Conservation (phyloP, 2,888 invertebrate genomes). For the Cosmia pyralina region DNA sequence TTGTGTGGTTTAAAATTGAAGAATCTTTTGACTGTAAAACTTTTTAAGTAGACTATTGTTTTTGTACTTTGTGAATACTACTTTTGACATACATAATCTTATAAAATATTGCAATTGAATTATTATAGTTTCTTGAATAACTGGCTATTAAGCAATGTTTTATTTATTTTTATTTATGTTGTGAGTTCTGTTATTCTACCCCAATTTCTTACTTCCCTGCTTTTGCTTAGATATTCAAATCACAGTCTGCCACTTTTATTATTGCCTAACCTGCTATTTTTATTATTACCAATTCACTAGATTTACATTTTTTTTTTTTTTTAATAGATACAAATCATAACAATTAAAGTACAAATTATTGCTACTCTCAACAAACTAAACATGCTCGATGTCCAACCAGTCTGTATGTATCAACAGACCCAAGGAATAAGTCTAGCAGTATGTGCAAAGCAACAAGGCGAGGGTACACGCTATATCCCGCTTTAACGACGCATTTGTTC, state of each 20-base stretch:
- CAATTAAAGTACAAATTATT: conserved; percentile 1
- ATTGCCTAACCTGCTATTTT: background rate
- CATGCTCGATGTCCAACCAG: conserved; percentile 16
- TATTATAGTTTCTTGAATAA: background rate
- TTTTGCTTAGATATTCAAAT: background rate
- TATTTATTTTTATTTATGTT: too few relatives aligned
- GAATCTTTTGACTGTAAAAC: background rate
- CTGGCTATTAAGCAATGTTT: background rate
- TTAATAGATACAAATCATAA: too few relatives aligned
- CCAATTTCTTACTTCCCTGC: background rate
- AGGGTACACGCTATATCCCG: conserved; percentile 70
- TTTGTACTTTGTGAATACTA: too few relatives aligned
- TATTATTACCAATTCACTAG: background rate
- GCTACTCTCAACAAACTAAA: background rate
- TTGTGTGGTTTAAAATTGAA: too few relatives aligned
- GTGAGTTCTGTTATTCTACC: background rate
- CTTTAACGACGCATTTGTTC: conserved; percentile 79
- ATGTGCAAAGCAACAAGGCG: conserved; percentile 71
- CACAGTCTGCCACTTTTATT: background rate
- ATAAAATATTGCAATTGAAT: background rate
- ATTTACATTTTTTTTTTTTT: background rate
- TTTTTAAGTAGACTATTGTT: background rate
- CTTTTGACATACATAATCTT: too few relatives aligned
- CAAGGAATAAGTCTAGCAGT: conserved; percentile 66
- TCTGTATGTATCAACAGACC: conserved; percentile 64